A percentile compares a stretch with the other conserved stretches of the same genome.
phyloP scores from a whole-genome alignment of 2,797 vertebrate genomes.

The Thunnus albacares region DNA sequence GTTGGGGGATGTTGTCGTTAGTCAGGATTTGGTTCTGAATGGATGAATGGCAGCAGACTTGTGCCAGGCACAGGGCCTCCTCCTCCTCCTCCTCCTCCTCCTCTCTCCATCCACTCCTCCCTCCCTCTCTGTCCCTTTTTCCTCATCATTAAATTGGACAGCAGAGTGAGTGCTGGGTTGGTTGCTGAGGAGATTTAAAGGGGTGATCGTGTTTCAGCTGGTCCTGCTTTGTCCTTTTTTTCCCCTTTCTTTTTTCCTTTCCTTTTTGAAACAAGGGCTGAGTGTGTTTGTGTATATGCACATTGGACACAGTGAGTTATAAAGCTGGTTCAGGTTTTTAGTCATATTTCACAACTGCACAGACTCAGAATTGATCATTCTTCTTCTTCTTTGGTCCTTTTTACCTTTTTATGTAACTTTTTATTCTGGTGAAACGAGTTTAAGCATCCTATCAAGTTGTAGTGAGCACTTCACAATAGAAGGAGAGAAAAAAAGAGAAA shows the following conservation, averaged over 20 bases:
- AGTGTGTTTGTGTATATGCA: neutral
- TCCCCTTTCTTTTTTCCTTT: neutral
- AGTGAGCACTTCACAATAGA: neutral
- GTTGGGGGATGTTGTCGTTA: slow-evolving; percentile 35
- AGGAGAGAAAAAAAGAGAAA: neutral
- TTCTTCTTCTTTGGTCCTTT: neutral
- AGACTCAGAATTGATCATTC: neutral
- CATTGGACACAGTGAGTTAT: neutral
- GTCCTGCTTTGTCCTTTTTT: slow-evolving; percentile 23
- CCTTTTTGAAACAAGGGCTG: neutral
- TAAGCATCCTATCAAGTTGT: neutral
- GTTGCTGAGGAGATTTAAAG: slow-evolving; percentile 79
- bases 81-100: slow-evolving; percentile 40
- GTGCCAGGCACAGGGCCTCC: slow-evolving; percentile 74
- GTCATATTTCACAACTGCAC: neutral
- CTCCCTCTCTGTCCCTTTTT: slow-evolving; percentile 44
- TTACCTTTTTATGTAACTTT: neutral
- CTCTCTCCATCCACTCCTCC: neutral
- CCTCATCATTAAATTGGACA: slow-evolving; percentile 74
- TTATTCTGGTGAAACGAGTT: neutral
- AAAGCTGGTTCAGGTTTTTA: neutral
- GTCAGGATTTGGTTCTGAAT: slow-evolving; percentile 62
- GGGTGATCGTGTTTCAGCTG: slow-evolving; percentile 67
- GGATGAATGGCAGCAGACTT: slow-evolving; percentile 78
- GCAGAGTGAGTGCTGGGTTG: slow-evolving; percentile 73